Base-by-base conservation (phyloP, 2,113 vertebrate genomes). In the Percopsis transmontana region DNA sequence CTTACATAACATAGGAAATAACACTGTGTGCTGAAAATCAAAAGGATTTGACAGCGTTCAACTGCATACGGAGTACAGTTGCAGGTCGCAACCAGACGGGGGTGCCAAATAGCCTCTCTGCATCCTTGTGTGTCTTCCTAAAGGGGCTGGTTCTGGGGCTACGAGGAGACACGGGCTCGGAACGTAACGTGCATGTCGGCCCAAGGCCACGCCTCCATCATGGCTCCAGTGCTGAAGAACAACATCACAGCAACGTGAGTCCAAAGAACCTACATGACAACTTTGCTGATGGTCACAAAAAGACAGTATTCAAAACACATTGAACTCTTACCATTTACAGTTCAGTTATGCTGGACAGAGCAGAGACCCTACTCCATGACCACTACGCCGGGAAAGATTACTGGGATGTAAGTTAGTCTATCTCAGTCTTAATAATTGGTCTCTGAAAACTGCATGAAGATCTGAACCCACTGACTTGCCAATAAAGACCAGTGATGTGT, bases 101-200 rank as follows among this genome's bases (percentile, higher is more conserved):
- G 5, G 5, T 1, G 27, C 27, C 27, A 33, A 33, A 33, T 4
- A 33, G 27, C 27, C 27, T 33, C 18, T 16, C 19, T 18, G 11
- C n/a, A 21, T 60, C 11, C 45, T 33, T 50, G 11, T 21, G 55
- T 62, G 21, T 53, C 27, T 81, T 16, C 77, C 80, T 18, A 83
- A 81, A 99, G 97, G 80, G 96, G 97, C 58, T 99, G 97, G 97
- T 99, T 98, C 74, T 99, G 97, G 97, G 97, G 96, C 63, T 98
- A 95, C 0, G 93, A 96, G 69, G 95, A 99, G 80, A 99, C 97
- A 0, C 89, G 97, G 24, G 95, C 94, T 40, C 77, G 95, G 23
- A 94, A 93, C 0, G 86, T 95, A 2, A 94, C 90, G 15, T 99
- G 97, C 41, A 67, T 98, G 74, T 99, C 97, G 5, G 94, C 95